phyloP scores from a whole-genome alignment of 2,797 vertebrate species.

The Siniperca scherzeri region DNA sequence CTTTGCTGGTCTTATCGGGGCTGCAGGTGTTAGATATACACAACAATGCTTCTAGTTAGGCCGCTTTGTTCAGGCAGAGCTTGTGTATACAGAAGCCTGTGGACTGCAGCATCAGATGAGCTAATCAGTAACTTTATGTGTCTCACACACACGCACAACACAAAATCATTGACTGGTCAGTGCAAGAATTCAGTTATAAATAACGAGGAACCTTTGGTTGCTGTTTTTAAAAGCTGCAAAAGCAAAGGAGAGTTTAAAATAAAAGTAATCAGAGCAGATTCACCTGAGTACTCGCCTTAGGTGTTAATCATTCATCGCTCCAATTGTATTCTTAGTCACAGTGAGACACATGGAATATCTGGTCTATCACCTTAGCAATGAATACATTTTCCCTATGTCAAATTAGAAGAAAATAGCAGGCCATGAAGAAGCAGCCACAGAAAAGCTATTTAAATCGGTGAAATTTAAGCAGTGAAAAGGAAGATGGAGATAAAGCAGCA shows the following conservation, averaged over 20 bases:
- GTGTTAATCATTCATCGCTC: slow-evolving; percentile 77
- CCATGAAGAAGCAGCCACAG: slow-evolving; percentile 32
- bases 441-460: slow-evolving; percentile 28
- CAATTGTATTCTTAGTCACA: slow-evolving; percentile 76
- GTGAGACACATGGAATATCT: slow-evolving; percentile 70
- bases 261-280: slow-evolving; percentile 57
- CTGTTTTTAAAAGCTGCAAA: slow-evolving; percentile 30
- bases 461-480: slow-evolving; percentile 48
- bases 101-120: slow-evolving; percentile 49
- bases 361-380: slow-evolving; percentile 65
- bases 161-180: slow-evolving; percentile 57
- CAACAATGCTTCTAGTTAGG: slow-evolving; percentile 27
- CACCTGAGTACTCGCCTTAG: slow-evolving; percentile 50
- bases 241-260: slow-evolving; percentile 42
- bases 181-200: slow-evolving; percentile 20
- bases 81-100: slow-evolving; percentile 43
- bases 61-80: slow-evolving; percentile 48
- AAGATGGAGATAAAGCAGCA: slow-evolving; percentile 31
- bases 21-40: slow-evolving; percentile 26
- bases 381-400: slow-evolving; percentile 58
- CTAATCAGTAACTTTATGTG: slow-evolving; percentile 71
- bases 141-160: slow-evolving; percentile 32
- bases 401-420: slow-evolving; percentile 64
- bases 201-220: slow-evolving; percentile 32
- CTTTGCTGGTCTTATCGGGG: slow-evolving; percentile 23